Conservation (phyloP, 1,140 invertebrate genomes). For the Drosophila sproati region DNA sequence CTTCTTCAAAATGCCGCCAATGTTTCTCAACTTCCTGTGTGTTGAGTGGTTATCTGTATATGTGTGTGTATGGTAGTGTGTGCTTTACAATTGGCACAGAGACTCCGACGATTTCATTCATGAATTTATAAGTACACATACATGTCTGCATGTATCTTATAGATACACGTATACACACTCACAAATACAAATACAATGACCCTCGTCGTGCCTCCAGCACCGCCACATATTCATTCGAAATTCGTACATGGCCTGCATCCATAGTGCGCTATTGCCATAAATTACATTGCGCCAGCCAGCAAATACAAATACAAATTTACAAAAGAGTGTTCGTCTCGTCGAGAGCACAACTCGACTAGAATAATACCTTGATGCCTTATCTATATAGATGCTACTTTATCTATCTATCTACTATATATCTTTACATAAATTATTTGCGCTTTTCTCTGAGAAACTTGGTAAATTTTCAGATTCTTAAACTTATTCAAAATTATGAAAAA, state of each 20-base stretch:
- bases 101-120: slow-evolving; percentile 68
- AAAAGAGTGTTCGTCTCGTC: no score
- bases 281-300: slow-evolving; percentile 50
- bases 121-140: slow-evolving; percentile 70
- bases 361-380: no score
- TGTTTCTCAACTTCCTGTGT: slow-evolving; percentile 78
- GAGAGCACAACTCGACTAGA: no score
- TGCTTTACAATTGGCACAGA: slow-evolving; percentile 74
- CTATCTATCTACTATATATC: no score
- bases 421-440: no score
- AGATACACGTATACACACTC: slow-evolving; percentile 18
- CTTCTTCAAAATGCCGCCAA: slow-evolving; percentile 80
- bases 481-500: no score
- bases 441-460: no score
- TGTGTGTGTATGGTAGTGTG: slow-evolving; percentile 36
- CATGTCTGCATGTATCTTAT: slow-evolving; percentile 40
- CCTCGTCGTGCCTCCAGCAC: slow-evolving; percentile 29
- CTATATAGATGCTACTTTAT: no score
- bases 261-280: slow-evolving; percentile 79
- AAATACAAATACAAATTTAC: slow-evolving; percentile 13
- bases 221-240: background rate
- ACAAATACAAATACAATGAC: slow-evolving; percentile 58
- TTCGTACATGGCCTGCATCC: slow-evolving; percentile 74
- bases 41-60: slow-evolving; percentile 42
- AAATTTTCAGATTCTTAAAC: no score